These are phyloP conservation scores for Maylandia zebra DNA, from an alignment of 2,113 vertebrate species.

Conservation along the genomic window DNA sequence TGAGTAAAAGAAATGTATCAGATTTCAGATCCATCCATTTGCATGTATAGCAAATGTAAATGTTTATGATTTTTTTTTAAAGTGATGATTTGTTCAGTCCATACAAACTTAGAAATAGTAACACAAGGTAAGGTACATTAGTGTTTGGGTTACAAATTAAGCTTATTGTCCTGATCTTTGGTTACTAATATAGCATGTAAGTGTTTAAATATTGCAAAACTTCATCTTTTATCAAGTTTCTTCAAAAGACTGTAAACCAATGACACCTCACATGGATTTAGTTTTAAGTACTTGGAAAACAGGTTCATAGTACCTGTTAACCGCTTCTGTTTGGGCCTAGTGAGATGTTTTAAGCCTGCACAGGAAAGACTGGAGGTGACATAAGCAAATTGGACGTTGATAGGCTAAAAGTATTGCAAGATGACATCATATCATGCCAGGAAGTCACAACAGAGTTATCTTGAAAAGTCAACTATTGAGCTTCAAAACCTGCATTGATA, in stretches of 20 bases:
- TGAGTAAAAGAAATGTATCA: background rate
- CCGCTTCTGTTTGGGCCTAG: background rate
- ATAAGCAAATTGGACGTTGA: background rate
- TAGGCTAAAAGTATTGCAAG: conserved; percentile 1
- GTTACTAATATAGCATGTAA: background rate
- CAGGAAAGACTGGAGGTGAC: conserved; percentile 11
- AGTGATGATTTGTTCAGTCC: background rate
- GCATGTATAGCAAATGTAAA: background rate
- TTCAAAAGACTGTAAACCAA: background rate
- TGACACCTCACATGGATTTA: background rate
- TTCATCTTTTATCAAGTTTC: background rate
- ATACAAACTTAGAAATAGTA: background rate
- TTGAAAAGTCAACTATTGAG: background rate
- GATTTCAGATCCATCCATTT: background rate
- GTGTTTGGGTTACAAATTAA: background rate
- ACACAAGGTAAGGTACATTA: background rate
- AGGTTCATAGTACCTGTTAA: background rate
- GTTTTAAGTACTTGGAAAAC: background rate
- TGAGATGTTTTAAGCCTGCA: background rate
- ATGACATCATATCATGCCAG: background rate
- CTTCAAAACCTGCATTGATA: background rate
- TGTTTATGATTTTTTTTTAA: background rate
- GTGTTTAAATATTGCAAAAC: background rate
- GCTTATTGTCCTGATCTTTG: background rate
- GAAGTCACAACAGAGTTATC: background rate